Conservation (phyloP, 2,113 vertebrate genomes). For the Columba janthina region DNA sequence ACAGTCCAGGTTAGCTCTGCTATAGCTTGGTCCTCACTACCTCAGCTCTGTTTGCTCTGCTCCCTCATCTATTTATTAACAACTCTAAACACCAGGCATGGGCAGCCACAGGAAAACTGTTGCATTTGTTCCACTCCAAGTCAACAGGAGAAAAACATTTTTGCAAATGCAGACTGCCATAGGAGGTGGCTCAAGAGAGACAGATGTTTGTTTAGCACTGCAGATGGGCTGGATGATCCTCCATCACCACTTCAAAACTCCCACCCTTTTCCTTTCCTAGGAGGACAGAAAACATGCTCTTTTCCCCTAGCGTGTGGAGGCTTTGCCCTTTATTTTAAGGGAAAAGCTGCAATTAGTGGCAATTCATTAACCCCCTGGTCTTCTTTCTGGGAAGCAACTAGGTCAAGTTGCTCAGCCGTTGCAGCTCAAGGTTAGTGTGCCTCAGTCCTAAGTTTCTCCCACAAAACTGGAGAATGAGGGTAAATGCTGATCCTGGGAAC, state of each 20-base stretch:
- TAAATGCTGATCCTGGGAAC: neutral
- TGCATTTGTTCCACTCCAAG: neutral
- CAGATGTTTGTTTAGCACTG: neutral
- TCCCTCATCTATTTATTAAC: neutral
- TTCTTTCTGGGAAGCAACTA: neutral
- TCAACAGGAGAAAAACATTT: neutral
- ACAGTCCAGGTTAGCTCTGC: neutral
- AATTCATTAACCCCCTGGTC: neutral
- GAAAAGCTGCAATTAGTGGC: neutral
- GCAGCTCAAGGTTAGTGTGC: neutral
- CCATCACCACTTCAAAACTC: neutral
- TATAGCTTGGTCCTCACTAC: neutral
- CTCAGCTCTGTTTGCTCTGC: neutral
- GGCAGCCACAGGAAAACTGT: neutral
- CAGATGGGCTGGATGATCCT: neutral
- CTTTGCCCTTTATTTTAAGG: neutral
- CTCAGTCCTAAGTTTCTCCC: neutral
- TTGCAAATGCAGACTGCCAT: neutral
- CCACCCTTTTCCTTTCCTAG: neutral
- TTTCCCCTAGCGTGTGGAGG: neutral
- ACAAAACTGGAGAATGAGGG: neutral
- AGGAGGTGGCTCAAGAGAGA: neutral
- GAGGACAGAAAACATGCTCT: neutral
- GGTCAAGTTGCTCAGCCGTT: neutral
- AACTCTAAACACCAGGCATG: neutral